Evolutionary conservation across 2,113 vertebrate genomes (phyloP).

Genomic region (Neotoma lepida): DNA sequence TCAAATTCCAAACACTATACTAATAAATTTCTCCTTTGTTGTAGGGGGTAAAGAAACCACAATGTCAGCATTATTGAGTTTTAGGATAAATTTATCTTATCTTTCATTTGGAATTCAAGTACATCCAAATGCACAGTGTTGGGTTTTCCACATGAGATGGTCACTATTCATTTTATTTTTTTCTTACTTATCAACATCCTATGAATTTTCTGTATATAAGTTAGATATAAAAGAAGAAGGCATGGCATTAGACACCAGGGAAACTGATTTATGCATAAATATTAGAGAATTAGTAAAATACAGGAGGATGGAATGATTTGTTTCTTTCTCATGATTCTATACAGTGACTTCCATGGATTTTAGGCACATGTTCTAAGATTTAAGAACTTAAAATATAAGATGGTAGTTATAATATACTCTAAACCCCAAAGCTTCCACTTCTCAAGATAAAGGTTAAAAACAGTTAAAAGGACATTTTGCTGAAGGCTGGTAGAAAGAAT

Average conservation of each 20-base stretch:
- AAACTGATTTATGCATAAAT: neutral
- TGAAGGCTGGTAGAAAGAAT: conserved; percentile 28
- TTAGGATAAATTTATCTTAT: conserved; percentile 46
- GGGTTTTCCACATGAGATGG: neutral
- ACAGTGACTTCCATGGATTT: neutral
- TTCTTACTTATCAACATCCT: neutral
- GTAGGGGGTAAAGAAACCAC: neutral
- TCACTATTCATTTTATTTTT: conserved; percentile 10
- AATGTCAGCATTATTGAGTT: neutral
- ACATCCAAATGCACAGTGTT: neutral
- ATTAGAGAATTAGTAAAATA: conserved; percentile 45
- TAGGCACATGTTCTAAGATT: conserved; percentile 19
- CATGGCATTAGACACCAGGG: neutral
- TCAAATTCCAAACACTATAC: neutral
- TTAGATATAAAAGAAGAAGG: conserved; percentile 56
- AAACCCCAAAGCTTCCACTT: conserved; percentile 54
- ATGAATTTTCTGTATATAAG: conserved; percentile 29
- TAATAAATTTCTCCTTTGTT: conserved; percentile 18
- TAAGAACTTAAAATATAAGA: conserved; percentile 47
- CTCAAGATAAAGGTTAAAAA: conserved; percentile 37
- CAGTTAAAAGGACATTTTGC: conserved; percentile 54
- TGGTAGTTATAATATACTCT: conserved; percentile 52
- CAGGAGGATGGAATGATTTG: neutral
- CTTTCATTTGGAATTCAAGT: conserved; percentile 16
- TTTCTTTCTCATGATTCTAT: neutral